phyloP scores from a whole-genome alignment of 2,888 invertebrate genomes.

The Odiellus spinosus region DNA sequence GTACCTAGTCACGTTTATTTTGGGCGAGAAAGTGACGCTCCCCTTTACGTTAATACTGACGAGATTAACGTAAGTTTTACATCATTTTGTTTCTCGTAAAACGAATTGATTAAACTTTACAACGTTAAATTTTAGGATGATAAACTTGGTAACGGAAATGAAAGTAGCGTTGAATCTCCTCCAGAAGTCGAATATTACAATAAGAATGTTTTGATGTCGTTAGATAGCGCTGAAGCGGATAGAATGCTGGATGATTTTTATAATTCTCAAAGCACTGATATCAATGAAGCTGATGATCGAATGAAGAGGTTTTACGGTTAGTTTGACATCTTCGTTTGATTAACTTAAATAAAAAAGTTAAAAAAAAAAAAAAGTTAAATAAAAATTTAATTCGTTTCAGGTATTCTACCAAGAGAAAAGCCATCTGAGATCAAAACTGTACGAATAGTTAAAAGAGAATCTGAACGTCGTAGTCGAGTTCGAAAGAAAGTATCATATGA shows the following conservation, averaged over 20 bases:
- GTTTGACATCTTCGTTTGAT: conserved; percentile 7
- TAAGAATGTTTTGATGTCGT: too few species aligned
- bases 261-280: conserved; percentile 24
- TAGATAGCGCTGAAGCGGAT: too few species aligned
- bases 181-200: too few species aligned
- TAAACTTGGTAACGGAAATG: too few species aligned
- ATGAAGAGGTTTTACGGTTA: conserved; percentile 38
- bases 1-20: too few species aligned
- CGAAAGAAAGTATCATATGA: conserved; percentile 18
- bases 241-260: too few species aligned
- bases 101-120: too few species aligned
- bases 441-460: conserved; percentile 78
- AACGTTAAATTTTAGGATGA: too few species aligned
- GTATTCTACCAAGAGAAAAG: conserved; percentile 57
- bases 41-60: conserved; percentile 15
- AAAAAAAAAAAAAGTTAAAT: too few species aligned
- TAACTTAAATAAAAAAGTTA: too few species aligned
- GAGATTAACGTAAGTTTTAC: conserved; percentile 2
- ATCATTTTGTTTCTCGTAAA: too few species aligned
- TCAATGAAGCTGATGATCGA: conserved; percentile 37
- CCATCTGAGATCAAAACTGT: conserved; percentile 76
- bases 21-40: neutral
- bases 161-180: too few species aligned
- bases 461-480: conserved; percentile 53
- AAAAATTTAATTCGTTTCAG: conserved; percentile 30